Evolutionary conservation across 2,888 invertebrate species (phyloP).

Genomic region (Crematogaster levior): DNA sequence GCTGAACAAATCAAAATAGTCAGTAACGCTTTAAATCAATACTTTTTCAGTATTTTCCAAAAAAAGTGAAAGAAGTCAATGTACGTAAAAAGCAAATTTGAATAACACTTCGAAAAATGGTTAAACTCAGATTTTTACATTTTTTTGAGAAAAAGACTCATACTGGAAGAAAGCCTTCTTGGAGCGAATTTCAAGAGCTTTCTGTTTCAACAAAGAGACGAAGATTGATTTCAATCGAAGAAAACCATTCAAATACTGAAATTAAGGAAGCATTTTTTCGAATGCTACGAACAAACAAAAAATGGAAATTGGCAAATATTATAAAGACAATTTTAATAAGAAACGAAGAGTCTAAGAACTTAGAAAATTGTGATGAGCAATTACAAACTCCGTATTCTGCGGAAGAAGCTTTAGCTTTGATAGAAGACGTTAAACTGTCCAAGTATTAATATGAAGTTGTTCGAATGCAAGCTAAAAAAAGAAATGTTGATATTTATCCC

Average conservation of each 20-base stretch:
- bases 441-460: constrained; percentile 17
- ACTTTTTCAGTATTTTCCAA: constrained; percentile 1
- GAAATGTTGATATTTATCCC: constrained; percentile 17
- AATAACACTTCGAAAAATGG: neutral
- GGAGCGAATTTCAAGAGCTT: neutral
- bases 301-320: neutral
- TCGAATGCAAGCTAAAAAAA: constrained; percentile 4
- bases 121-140: neutral
- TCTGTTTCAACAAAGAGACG: constrained; percentile 6
- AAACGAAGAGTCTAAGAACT: neutral
- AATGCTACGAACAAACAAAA: constrained; percentile 12
- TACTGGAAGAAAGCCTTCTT: neutral
- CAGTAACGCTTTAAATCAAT: neutral
- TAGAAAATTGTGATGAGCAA: neutral
- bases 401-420: constrained; percentile 33
- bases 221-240: constrained; percentile 4
- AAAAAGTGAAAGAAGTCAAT: neutral
- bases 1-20: neutral
- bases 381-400: constrained; percentile 16
- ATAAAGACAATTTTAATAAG: neutral
- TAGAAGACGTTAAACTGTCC: constrained; percentile 20
- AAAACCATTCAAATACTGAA: constrained; percentile 1
- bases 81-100: constrained; percentile 13
- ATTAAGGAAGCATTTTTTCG: constrained; percentile 6
- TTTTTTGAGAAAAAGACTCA: neutral